These are phyloP conservation scores for Spongilla lacustris DNA, from an alignment of 37 sponge, comb jelly and placozoan species.

Conservation along the genomic window DNA sequence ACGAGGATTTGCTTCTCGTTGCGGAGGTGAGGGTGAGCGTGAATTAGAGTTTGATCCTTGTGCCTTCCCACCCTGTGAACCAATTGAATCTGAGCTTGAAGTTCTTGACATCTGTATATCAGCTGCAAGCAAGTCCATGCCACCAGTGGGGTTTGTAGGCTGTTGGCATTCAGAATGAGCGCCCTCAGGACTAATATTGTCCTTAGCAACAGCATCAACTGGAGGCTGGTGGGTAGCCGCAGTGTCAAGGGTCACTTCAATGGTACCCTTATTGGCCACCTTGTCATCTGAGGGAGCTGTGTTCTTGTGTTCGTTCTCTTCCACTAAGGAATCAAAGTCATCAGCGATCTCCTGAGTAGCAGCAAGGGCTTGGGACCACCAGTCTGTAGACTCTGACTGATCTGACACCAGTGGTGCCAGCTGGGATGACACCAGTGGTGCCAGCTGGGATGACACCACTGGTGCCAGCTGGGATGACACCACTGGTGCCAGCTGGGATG, in stretches of 20 bases:
- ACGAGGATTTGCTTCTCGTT: slow-evolving; percentile 24
- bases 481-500: background rate
- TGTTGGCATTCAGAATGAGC: too few relatives aligned
- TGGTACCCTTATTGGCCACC: background rate
- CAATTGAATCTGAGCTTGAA: background rate
- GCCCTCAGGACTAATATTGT: background rate
- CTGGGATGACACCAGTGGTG: background rate
- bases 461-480: background rate
- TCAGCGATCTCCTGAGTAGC: slow-evolving; percentile 34
- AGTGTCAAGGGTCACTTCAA: background rate
- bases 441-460: background rate
- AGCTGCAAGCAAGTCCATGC: background rate
- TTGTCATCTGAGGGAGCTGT: background rate
- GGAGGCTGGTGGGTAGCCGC: too few relatives aligned
- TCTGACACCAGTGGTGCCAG: background rate
- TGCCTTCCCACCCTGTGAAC: slow-evolving; percentile 6
- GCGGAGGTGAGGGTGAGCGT: slow-evolving; percentile 3
- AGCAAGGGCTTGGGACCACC: slow-evolving; percentile 71
- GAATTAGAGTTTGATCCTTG: background rate
- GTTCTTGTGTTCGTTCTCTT: slow-evolving; percentile 22
- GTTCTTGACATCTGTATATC: background rate
- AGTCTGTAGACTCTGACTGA: background rate
- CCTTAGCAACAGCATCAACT: background rate
- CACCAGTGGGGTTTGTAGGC: background rate
- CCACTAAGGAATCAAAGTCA: slow-evolving; percentile 59